Evolutionary conservation across 1,140 invertebrate species (phyloP).

Genomic region (Monomorium pharaonis): DNA sequence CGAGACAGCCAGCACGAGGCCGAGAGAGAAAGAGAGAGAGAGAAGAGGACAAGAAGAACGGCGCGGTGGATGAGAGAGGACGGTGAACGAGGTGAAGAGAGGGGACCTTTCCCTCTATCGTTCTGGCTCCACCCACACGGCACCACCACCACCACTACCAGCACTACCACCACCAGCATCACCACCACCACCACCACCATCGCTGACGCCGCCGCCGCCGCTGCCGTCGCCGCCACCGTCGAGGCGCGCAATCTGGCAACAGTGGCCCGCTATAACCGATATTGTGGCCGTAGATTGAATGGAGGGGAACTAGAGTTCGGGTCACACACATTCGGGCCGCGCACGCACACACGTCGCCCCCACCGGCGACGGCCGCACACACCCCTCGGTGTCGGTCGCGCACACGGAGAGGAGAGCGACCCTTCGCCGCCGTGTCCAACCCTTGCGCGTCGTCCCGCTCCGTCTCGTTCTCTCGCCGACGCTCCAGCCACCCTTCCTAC

Average conservation of each 20-base stretch:
- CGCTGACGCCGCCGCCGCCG: slow-evolving; percentile 29
- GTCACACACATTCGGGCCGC: slow-evolving; percentile 72
- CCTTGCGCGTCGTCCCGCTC: slow-evolving; percentile 67
- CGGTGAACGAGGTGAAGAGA: neutral
- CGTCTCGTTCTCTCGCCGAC: slow-evolving; percentile 47
- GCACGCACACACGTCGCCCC: slow-evolving; percentile 66
- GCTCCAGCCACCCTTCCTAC: neutral
- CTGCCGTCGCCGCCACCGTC: slow-evolving; percentile 55
- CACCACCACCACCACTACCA: slow-evolving; percentile 37
- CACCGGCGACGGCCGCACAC: slow-evolving; percentile 75
- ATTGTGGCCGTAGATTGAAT: slow-evolving; percentile 84
- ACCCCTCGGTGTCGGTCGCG: slow-evolving; percentile 70
- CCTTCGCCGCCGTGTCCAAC: slow-evolving; percentile 62
- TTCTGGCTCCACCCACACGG: slow-evolving; percentile 75
- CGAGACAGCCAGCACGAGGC: slow-evolving; percentile 66
- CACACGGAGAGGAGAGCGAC: slow-evolving; percentile 48
- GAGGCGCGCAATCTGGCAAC: slow-evolving; percentile 82
- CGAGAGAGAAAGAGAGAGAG: slow-evolving; percentile 64
- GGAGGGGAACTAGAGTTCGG: slow-evolving; percentile 83
- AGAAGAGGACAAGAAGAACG: slow-evolving; percentile 16
- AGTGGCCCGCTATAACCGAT: slow-evolving; percentile 84
- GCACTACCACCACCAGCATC: slow-evolving; percentile 46
- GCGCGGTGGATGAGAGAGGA: slow-evolving; percentile 52
- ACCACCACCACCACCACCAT: slow-evolving; percentile 9
- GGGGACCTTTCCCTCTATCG: slow-evolving; percentile 73